These are phyloP conservation scores for Meta bourneti DNA, from an alignment of 2,888 invertebrate genomes.

Conservation along the genomic window DNA sequence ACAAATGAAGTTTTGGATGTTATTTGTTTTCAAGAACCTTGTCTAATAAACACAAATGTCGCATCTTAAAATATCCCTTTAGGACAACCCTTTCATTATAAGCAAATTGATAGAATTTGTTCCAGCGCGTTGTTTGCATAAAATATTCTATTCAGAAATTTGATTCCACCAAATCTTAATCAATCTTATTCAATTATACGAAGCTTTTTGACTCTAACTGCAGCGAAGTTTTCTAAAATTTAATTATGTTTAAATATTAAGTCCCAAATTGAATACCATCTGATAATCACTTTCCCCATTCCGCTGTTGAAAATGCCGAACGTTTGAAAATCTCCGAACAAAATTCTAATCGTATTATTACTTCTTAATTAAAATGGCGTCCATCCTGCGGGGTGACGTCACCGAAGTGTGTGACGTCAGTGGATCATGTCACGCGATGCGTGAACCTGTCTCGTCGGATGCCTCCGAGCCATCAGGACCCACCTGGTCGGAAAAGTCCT, in stretches of 20 bases:
- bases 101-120: not conserved
- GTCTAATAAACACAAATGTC: no score
- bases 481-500: slow-evolving; percentile 75
- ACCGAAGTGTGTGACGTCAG: slow-evolving; percentile 55
- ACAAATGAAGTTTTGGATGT: no score
- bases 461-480: slow-evolving; percentile 73
- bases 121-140: not conserved
- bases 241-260: not conserved
- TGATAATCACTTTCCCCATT: not conserved
- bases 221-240: not conserved
- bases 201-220: not conserved
- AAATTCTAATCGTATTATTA: slow-evolving; percentile 56
- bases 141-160: not conserved
- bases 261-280: not conserved
- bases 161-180: not conserved
- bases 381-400: slow-evolving; percentile 17
- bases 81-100: not conserved
- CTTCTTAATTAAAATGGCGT: slow-evolving; percentile 48
- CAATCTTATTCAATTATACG: not conserved
- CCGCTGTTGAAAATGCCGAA: not conserved
- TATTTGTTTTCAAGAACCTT: no score
- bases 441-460: slow-evolving; percentile 74
- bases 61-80: not conserved
- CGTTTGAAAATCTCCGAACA: slow-evolving; percentile 10
- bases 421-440: slow-evolving; percentile 65